These are phyloP conservation scores for Ifrita kowaldi DNA, from an alignment of 2,113 vertebrate species.

Conservation along the genomic window DNA sequence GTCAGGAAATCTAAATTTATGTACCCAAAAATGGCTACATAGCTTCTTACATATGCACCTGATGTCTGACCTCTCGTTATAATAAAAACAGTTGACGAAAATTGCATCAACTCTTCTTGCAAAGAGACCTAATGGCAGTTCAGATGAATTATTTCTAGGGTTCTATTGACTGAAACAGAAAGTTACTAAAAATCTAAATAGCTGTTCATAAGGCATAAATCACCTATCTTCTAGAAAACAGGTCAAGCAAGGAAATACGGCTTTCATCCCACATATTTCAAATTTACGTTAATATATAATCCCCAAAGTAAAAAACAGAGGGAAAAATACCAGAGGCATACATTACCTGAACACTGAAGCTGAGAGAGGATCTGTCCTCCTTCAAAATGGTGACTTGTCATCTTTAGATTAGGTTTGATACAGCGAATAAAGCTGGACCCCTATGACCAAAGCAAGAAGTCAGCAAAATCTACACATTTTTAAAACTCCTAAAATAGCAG, in stretches of 20 bases:
- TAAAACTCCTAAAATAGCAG: neutral
- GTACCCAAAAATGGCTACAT: neutral
- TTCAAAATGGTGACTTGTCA: conserved; percentile 95
- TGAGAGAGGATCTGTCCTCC: conserved; percentile 96
- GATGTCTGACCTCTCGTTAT: neutral
- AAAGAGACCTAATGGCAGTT: neutral
- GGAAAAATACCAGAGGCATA: neutral
- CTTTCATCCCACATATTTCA: neutral
- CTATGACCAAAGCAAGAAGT: conserved; percentile 66
- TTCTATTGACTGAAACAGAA: neutral
- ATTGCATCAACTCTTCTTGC: neutral
- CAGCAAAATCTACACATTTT: neutral
- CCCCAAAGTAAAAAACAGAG: neutral
- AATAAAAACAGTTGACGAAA: neutral
- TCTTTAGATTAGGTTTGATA: conserved; percentile 98
- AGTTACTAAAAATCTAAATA: neutral
- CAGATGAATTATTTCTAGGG: neutral
- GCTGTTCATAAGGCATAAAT: neutral
- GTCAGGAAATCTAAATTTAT: neutral
- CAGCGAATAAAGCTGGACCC: conserved; percentile 97
- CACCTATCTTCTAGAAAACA: neutral
- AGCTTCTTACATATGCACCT: neutral
- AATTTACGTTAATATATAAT: neutral
- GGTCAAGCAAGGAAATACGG: neutral
- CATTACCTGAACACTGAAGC: conserved; percentile 93